These are phyloP conservation scores for Mus pahari DNA, from an alignment of 2,113 vertebrate species.

Conservation along the genomic window DNA sequence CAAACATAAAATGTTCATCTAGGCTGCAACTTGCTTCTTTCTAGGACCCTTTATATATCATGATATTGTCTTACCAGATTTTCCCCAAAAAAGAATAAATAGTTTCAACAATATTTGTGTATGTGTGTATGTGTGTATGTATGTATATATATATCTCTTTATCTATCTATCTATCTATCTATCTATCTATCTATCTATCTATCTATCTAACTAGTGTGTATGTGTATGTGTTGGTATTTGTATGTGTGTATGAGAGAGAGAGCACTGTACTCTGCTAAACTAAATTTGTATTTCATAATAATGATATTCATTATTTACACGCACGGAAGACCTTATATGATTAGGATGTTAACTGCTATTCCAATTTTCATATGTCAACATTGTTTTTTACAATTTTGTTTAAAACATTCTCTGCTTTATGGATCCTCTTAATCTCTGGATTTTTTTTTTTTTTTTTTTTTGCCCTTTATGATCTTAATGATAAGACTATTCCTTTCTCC, in stretches of 20 bases:
- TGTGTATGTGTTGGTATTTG: too few relatives aligned
- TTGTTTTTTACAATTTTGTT: neutral
- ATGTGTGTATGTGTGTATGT: rapidly evolving
- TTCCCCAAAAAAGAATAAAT: neutral
- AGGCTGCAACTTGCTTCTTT: neutral
- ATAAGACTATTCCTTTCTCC: neutral
- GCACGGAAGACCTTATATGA: neutral
- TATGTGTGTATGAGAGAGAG: neutral
- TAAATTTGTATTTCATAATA: neutral
- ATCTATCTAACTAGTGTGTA: too few relatives aligned
- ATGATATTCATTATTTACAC: neutral
- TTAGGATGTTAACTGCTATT: neutral
- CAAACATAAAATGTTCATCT: neutral
- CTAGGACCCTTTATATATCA: too few relatives aligned
- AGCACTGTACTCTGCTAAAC: neutral
- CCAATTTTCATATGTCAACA: neutral
- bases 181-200: too few relatives aligned
- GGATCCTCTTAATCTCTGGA: neutral
- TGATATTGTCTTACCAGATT: neutral
- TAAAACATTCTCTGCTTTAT: neutral
- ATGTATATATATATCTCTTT: too few relatives aligned
- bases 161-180: too few relatives aligned
- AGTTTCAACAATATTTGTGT: neutral
- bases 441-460: too few relatives aligned
- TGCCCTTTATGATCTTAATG: neutral